These are phyloP conservation scores for Drosophila anceps DNA, from an alignment of 2,888 invertebrate genomes.

Conservation along the genomic window DNA sequence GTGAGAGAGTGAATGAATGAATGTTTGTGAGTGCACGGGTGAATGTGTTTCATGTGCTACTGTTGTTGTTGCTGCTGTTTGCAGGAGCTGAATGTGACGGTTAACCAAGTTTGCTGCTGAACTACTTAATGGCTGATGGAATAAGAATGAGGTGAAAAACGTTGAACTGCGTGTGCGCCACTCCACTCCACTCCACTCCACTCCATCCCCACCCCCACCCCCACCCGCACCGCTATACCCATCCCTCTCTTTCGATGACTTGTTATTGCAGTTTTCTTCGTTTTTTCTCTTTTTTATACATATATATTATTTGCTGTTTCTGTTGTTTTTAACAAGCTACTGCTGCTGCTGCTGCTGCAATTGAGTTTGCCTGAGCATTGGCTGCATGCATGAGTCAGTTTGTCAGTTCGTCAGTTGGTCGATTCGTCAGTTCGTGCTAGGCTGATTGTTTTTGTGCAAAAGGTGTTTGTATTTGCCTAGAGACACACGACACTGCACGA, in stretches of 20 bases:
- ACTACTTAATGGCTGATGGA: slow-evolving; percentile 47
- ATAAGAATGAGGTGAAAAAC: slow-evolving; percentile 64
- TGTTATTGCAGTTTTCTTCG: slow-evolving; percentile 30
- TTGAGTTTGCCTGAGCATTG: slow-evolving; percentile 30
- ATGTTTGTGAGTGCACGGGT: slow-evolving; percentile 27
- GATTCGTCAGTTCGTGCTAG: slow-evolving; percentile 45
- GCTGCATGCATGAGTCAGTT: slow-evolving; percentile 62
- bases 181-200: not conserved
- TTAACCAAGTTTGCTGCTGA: slow-evolving; percentile 58
- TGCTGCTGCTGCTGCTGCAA: slow-evolving; percentile 27
- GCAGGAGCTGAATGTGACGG: slow-evolving; percentile 55
- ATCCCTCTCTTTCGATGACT: slow-evolving; percentile 19
- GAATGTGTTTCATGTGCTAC: slow-evolving; percentile 33
- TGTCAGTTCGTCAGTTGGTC: slow-evolving; percentile 7
- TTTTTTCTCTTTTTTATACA: slow-evolving; percentile 1
- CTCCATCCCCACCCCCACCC: too few species aligned
- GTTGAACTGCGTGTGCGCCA: slow-evolving; percentile 38
- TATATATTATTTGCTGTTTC: slow-evolving; percentile 14
- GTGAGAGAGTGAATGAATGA: slow-evolving; percentile 28
- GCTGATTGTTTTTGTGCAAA: slow-evolving; percentile 63
- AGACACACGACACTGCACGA: slow-evolving; percentile 47
- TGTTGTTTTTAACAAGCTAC: slow-evolving; percentile 30
- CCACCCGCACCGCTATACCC: not conserved
- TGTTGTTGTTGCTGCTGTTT: slow-evolving; percentile 17
- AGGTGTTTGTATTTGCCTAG: slow-evolving; percentile 57